Base-by-base conservation (phyloP, 2,113 vertebrate species). In the Uria lomvia region DNA sequence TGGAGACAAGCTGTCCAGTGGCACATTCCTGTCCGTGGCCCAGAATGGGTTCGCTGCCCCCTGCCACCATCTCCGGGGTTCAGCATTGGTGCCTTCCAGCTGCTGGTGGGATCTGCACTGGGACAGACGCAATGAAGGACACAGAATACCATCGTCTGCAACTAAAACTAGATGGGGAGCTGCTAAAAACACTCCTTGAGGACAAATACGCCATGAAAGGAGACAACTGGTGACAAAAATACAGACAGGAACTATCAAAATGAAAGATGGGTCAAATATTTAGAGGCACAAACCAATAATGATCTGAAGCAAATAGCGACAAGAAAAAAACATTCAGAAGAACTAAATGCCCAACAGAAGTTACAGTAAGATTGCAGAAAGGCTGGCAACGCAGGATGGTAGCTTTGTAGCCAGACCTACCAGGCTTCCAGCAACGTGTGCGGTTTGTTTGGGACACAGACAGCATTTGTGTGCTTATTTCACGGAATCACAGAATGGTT, bases 61-160 rank as follows among this genome's bases (percentile, higher is more conserved):
- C 49, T 1, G 49, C 56, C 87, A 52, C 4, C 29, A 10, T 3
- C 59, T 42, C 58, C 32, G 40, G 15, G 3, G 19, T 66, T 36
- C 22, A 5, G 15, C 42, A 8, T 20, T 0, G 4, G 45, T 7
- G 52, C 59, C 42, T 30, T 32, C 38, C 68, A 5, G 19, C 19
- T 22, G 22, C 47, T 49, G 47, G 47, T 49, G 47, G 47, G 21
- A 20, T 26, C 40, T 2, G 0, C 6, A 24, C 38, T 16, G 8
- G 4, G 45, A 5, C 55, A 8, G 0, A 0, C 12, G 42, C 34
- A 8, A 3, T 1, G 24, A 6, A 21, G 45, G 63, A 8, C 9
- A 23, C 9, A 15, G 63, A 74, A 40, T 6, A 13, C 32, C 8
- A 2, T 11, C 4, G 2, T 10, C 15, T 2, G 3, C 2, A 1